Conservation (phyloP, 2,888 invertebrate species). For the Archips crataeganus region DNA sequence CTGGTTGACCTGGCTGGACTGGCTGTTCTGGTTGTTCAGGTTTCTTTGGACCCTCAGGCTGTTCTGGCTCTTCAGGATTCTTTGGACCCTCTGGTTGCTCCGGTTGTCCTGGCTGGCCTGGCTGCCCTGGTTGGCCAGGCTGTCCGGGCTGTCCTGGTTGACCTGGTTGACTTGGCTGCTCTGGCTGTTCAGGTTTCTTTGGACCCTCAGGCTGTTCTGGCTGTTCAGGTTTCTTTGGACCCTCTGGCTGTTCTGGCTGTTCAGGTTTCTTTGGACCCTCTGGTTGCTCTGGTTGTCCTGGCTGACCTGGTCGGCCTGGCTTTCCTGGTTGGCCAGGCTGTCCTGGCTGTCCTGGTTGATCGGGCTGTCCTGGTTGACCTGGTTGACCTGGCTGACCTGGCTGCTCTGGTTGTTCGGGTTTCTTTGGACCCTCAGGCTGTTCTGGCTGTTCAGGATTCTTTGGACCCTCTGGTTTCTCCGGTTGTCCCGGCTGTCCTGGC, state of each 20-base stretch:
- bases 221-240: not conserved
- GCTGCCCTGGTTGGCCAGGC: not conserved
- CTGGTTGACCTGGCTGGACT: slow-evolving; percentile 1
- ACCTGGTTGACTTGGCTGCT: slow-evolving; percentile 4
- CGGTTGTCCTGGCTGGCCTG: not conserved
- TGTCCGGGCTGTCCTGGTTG: slow-evolving; percentile 6
- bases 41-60: slow-evolving; percentile 5
- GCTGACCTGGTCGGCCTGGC: not conserved
- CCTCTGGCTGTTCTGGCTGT: slow-evolving; percentile 2
- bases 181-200: not conserved
- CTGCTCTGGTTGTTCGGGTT: not conserved
- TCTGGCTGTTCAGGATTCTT: not conserved
- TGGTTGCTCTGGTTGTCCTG: slow-evolving; percentile 6
- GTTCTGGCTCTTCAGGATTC: not conserved
- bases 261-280: too few species aligned
- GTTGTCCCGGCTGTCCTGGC: not conserved
- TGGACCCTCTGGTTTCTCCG: not conserved
- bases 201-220: slow-evolving; percentile 10
- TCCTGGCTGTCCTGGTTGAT: too few species aligned
- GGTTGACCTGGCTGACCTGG: not conserved
- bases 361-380: not conserved
- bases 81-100: not conserved
- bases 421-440: not conserved
- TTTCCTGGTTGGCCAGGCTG: not conserved
- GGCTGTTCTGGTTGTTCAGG: not conserved